phyloP scores from a whole-genome alignment of 37 sponge, comb jelly and placozoan genomes.

The Amphimedon queenslandica region DNA sequence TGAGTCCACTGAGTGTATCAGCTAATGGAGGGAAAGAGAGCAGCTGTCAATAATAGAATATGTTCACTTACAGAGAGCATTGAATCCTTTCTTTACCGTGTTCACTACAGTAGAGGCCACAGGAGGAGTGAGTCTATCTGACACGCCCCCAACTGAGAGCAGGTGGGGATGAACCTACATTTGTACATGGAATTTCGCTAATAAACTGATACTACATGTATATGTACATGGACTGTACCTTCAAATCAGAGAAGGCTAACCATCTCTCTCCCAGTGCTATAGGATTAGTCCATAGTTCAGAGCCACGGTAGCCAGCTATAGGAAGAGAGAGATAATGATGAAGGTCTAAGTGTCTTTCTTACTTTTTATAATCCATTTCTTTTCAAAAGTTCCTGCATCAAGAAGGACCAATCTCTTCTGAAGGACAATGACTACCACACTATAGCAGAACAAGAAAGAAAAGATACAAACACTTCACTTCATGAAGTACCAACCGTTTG shows the following conservation, averaged over 20 bases:
- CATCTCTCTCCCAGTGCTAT: slow-evolving; percentile 84
- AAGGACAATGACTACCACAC: slow-evolving; percentile 57
- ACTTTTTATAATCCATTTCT: slow-evolving; percentile 60
- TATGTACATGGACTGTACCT: slow-evolving; percentile 25
- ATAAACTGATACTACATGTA: not conserved
- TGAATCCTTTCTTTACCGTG: slow-evolving; percentile 64
- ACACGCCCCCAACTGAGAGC: slow-evolving; percentile 75
- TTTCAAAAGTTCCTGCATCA: slow-evolving; percentile 50
- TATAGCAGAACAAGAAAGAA: not conserved
- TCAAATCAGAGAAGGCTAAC: slow-evolving; percentile 84
- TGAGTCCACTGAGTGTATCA: slow-evolving; percentile 49
- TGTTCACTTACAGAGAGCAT: slow-evolving; percentile 45
- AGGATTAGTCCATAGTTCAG: slow-evolving; percentile 67
- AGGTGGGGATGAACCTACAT: slow-evolving; percentile 48
- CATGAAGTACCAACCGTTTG: slow-evolving; percentile 10
- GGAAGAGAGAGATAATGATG: not conserved
- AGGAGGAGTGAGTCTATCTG: slow-evolving; percentile 36
- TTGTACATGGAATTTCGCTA: not conserved
- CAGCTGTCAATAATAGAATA: not conserved
- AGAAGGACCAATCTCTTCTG: slow-evolving; percentile 54
- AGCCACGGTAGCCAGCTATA: slow-evolving; percentile 50
- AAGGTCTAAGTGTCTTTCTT: not conserved
- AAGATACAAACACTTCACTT: not conserved
- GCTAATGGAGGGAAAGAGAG: not conserved
- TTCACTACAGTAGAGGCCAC: slow-evolving; percentile 71